Conservation (phyloP, 37 sponge, comb jelly and placozoan species). For the Diacarnus erythraeanus region DNA sequence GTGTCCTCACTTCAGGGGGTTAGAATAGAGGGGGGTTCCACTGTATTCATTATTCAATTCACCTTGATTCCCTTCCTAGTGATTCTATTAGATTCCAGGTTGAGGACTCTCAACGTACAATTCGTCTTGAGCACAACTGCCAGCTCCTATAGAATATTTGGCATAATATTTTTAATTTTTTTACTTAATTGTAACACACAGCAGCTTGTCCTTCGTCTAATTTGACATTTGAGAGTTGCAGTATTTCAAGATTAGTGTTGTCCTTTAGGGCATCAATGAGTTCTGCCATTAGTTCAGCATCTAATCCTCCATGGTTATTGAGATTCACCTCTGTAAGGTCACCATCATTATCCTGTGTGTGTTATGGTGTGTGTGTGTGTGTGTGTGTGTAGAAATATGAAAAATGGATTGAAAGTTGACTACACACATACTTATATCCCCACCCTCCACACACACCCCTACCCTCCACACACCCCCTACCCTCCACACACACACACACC, state of each 20-base stretch:
- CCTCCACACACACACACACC: too few species aligned
- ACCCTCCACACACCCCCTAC: too few species aligned
- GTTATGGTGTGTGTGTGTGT: constrained; percentile 7
- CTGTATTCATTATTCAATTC: neutral
- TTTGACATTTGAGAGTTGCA: constrained; percentile 41
- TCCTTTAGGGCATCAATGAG: constrained; percentile 45
- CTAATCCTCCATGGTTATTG: constrained; percentile 51
- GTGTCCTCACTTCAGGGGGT: too few species aligned
- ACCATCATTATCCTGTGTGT: constrained; percentile 42
- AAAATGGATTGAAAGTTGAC: too few species aligned
- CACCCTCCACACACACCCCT: too few species aligned
- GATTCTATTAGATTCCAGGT: constrained; percentile 81
- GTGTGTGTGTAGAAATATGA: neutral
- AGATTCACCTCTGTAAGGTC: constrained; percentile 53
- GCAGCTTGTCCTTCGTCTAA: constrained; percentile 50
- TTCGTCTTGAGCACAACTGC: constrained; percentile 53
- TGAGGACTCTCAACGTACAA: constrained; percentile 39
- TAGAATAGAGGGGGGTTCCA: too few species aligned
- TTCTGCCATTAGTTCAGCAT: constrained; percentile 38
- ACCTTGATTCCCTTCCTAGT: constrained; percentile 69
- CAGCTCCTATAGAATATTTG: constrained; percentile 2
- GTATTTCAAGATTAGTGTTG: constrained; percentile 47
- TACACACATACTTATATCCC: too few species aligned
- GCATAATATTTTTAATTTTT: neutral
- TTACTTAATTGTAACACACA: constrained; percentile 12